Conservation (phyloP, 2,888 invertebrate species). For the Eugnorisma glareosa region DNA sequence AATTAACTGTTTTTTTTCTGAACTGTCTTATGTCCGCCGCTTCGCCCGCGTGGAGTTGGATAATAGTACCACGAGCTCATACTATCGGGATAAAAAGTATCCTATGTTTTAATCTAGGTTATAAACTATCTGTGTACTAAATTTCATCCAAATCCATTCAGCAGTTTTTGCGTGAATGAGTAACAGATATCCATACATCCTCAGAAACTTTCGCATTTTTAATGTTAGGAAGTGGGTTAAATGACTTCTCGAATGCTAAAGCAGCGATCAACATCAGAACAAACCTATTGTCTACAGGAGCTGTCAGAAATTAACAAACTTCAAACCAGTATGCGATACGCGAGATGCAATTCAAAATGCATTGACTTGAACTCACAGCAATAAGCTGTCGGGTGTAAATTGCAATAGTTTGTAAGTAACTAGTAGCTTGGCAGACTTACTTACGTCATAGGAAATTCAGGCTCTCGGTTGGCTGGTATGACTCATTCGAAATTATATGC, state of each 20-base stretch:
- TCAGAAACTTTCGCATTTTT: too few species aligned
- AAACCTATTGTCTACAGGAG: constrained; percentile 20
- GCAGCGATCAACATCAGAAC: neutral
- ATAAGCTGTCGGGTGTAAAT: constrained; percentile 54
- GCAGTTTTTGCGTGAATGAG: too few species aligned
- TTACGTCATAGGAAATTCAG: constrained; percentile 33
- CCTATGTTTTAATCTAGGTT: too few species aligned
- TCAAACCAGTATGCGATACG: constrained; percentile 39
- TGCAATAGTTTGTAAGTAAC: constrained; percentile 58
- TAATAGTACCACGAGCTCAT: too few species aligned
- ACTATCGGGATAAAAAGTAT: too few species aligned
- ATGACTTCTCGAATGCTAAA: neutral
- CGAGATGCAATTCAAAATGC: constrained; percentile 45
- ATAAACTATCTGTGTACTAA: too few species aligned
- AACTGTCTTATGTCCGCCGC: too few species aligned
- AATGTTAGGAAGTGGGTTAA: too few species aligned
- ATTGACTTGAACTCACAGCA: constrained; percentile 56
- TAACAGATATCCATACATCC: too few species aligned
- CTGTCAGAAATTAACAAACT: constrained; percentile 44
- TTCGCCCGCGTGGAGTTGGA: too few species aligned
- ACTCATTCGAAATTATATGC: constrained; percentile 27
- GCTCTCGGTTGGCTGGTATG: constrained; percentile 6
- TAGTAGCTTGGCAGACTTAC: constrained; percentile 44
- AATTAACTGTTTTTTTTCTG: too few species aligned
- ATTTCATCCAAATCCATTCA: too few species aligned